phyloP scores from a whole-genome alignment of 1,140 invertebrate genomes.

The Drosophila cardini region DNA sequence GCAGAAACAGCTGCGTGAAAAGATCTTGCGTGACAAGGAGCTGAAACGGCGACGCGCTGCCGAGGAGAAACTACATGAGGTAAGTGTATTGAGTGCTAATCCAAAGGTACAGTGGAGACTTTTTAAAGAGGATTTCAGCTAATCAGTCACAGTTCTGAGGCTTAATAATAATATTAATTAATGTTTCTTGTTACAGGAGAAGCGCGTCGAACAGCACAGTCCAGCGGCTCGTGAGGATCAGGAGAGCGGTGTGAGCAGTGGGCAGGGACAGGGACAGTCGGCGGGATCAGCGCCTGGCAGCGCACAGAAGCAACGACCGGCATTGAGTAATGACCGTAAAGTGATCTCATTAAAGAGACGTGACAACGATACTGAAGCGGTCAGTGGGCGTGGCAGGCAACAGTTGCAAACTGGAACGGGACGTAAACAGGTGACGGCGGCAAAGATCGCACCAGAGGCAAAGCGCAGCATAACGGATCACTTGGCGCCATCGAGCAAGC shows the following conservation, averaged over 20 bases:
- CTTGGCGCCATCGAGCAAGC: conserved; percentile 59
- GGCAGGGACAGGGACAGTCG: neutral
- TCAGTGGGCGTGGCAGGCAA: conserved; percentile 36
- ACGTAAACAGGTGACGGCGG: conserved; percentile 75
- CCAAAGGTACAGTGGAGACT: conserved; percentile 7
- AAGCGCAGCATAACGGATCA: conserved; percentile 78
- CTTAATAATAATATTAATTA: too few species aligned
- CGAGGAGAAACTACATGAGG: conserved; percentile 82
- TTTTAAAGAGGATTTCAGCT: conserved; percentile 6
- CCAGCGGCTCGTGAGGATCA: conserved; percentile 56
- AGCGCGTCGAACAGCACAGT: conserved; percentile 70
- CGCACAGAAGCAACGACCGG: conserved; percentile 59
- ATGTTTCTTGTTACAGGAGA: too few species aligned
- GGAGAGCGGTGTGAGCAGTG: conserved; percentile 24
- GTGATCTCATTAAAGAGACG: conserved; percentile 82
- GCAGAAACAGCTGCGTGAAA: conserved; percentile 87
- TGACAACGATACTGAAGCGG: conserved; percentile 51
- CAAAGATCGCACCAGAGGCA: conserved; percentile 81
- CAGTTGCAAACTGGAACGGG: conserved; percentile 26
- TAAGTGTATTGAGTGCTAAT: too few species aligned
- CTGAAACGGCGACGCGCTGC: conserved; percentile 87
- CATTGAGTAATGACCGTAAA: conserved; percentile 67
- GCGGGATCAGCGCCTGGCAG: conserved; percentile 8
- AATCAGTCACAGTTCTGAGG: too few species aligned
- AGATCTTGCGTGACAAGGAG: conserved; percentile 87